These are phyloP conservation scores for Chaenocephalus aceratus DNA, from an alignment of 2,113 vertebrate genomes.

Conservation along the genomic window DNA sequence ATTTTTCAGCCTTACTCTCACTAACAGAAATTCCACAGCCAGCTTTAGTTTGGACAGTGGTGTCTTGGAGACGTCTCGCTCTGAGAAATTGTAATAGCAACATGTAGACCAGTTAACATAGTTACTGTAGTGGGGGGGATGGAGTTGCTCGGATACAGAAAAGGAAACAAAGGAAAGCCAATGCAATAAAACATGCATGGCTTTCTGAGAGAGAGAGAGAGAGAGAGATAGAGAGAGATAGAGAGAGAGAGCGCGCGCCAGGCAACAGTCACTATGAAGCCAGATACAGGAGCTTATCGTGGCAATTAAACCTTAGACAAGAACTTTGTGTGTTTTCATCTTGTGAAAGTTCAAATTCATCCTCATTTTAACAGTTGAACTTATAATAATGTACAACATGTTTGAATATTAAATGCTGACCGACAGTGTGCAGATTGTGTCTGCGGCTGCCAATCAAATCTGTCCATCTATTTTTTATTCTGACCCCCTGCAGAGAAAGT, in stretches of 20 bases:
- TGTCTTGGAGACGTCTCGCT: neutral
- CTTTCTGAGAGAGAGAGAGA: neutral
- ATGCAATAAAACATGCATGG: conserved; percentile 79
- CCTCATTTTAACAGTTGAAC: neutral
- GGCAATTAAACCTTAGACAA: conserved; percentile 9
- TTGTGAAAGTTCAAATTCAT: neutral
- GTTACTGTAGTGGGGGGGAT: conserved; percentile 28
- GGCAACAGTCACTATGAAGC: conserved; percentile 78
- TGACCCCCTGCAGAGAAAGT: conserved; percentile 45
- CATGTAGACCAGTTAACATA: conserved; percentile 34
- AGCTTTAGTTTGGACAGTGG: conserved; percentile 3
- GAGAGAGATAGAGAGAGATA: no score
- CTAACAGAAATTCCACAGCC: conserved; percentile 6
- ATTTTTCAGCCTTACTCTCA: no score
- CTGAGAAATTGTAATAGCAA: conserved; percentile 20
- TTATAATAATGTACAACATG: neutral
- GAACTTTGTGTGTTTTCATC: neutral
- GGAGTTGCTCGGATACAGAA: conserved; percentile 72
- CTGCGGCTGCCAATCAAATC: conserved; percentile 4
- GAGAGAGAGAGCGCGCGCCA: no score
- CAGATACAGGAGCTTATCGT: conserved; percentile 58
- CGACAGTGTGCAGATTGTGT: neutral
- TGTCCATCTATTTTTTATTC: conserved; percentile 41
- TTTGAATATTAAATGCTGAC: neutral
- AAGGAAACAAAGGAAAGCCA: conserved; percentile 69